Base-by-base conservation (phyloP, 2,888 invertebrate species). In the Tricholauxania praeusta region DNA sequence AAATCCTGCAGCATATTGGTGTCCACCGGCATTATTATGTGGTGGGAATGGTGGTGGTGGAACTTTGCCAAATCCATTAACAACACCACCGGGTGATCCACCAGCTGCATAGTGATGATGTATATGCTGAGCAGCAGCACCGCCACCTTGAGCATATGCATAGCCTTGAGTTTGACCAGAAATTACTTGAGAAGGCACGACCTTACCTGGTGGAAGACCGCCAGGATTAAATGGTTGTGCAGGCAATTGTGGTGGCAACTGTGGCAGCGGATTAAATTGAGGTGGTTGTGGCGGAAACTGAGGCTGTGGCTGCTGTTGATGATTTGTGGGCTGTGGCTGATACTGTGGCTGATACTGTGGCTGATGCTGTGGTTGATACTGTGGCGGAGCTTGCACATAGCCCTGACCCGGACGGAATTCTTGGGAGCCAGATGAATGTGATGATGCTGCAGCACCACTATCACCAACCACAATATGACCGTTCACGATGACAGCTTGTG, bases 401-500 rank as follows among this genome's bases (percentile, higher is more conserved):
- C 77, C 78, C 14, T 74, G 73, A 6, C 76, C 73, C 8, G 73
- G 57, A 3, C 70, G 71, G 71, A 76, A 77, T 0, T 71, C 57
- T 10, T 78, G 76, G 1, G 77, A 57, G 7, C 59, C 55, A 15
- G 62, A 70, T 2, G 73, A 71, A 22, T 17, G 17, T 12, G 48
- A 12, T 19, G 69, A 72, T 32, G 49, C 52, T 39, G 66, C 73
- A 14, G 76, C 67, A 7, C 72, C 73, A 71, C 74, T 72, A 22
- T 75, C 78, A 0, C 77, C 78, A 8, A 78, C 78, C 6, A 74
- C 74, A 28, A 77, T 75, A 15, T 78, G 76, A 14, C 75, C 75
- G 39, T 77, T 79, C 1, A 77, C 72, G 15, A 76, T 74, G 7
- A 76, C 73, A 10, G 75, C 74, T 39, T 76, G 74, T 14, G 74